Evolutionary conservation across 2,113 vertebrate genomes (phyloP).

Genomic region (Epinephelus moara): DNA sequence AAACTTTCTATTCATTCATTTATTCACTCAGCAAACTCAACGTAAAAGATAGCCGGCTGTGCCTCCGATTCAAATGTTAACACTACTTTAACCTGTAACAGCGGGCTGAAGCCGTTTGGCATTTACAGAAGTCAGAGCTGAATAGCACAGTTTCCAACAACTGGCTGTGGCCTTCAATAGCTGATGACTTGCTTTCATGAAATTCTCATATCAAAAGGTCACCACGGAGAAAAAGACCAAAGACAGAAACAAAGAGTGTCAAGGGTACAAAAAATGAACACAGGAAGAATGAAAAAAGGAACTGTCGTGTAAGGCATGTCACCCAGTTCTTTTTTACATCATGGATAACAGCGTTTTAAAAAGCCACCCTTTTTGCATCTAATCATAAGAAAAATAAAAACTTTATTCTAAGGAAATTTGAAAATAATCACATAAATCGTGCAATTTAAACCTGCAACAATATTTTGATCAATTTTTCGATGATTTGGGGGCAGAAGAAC

Average conservation of each 20-base stretch:
- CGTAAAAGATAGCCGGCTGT: background rate
- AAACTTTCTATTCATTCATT: background rate
- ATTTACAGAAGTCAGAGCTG: constrained; percentile 29
- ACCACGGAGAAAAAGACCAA: constrained; percentile 2
- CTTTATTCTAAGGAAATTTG: background rate
- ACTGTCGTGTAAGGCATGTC: background rate
- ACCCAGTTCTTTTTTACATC: background rate
- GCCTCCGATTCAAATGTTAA: constrained; percentile 33
- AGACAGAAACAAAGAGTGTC: constrained; percentile 16
- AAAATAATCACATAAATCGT: background rate
- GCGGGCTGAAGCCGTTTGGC: background rate
- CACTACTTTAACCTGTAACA: constrained; percentile 18
- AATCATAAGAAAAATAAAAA: background rate
- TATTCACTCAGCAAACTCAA: constrained; percentile 5
- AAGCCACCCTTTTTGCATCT: background rate
- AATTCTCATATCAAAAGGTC: constrained; percentile 42
- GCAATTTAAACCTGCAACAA: background rate
- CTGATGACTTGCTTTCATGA: constrained; percentile 25
- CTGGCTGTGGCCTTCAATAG: constrained; percentile 33
- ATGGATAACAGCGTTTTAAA: background rate
- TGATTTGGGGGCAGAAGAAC: background rate
- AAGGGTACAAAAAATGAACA: background rate
- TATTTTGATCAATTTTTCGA: background rate
- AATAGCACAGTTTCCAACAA: constrained; percentile 32
- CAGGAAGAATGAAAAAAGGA: constrained; percentile 10